Evolutionary conservation across 2,797 vertebrate genomes (phyloP), one percentile per base, ranked within the genome.

Genomic region (Chrosomus eos): DNA sequence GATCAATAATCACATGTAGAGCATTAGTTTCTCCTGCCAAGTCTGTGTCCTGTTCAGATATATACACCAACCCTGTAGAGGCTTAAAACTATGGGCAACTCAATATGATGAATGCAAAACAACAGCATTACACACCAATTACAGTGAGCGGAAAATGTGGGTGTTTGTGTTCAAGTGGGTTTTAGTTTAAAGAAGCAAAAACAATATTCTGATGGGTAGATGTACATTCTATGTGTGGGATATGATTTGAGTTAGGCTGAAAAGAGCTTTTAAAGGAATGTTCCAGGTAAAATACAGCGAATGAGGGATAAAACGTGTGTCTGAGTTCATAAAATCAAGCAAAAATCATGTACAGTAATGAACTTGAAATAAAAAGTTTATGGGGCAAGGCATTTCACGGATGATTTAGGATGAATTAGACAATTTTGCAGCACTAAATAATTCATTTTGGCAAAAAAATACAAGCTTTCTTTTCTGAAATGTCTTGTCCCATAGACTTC

Each of bases 1-100:
- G 68, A 89, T 88, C 84, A 87, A 85, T 89, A 86, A 85, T 79
- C 86, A 83, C 81, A 90, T 86, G 88, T 87, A 85, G 74, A 86
- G 67, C 67, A 76, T 62, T 83, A 31, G 33, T 82, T 64, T 67
- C 53, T 68, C 23, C 51, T 83, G 86, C 86, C 85, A 88, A 90
- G 67, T 64, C 58, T 45, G 60, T 84, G 38, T 89, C 55, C 64
- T 26, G 36, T 55, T 87, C 75, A 86, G 45, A 89, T 77, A 82
- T 84, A 86, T 80, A 80, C 68, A 36, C 68, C 68, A 58, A 26
- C 18, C 53, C 62, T 40, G 43, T 66, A 67, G 43, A 76, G 75
- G 80, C 48, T 80, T 60, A 53, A 48, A 81, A 55, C 68, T 64
- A 71, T 45, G 67, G 84, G 71, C 55, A 82, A 64, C 78, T 74